These are phyloP conservation scores for Corythornis madagascariensis DNA, from an alignment of 2,113 vertebrate species.

Conservation along the genomic window DNA sequence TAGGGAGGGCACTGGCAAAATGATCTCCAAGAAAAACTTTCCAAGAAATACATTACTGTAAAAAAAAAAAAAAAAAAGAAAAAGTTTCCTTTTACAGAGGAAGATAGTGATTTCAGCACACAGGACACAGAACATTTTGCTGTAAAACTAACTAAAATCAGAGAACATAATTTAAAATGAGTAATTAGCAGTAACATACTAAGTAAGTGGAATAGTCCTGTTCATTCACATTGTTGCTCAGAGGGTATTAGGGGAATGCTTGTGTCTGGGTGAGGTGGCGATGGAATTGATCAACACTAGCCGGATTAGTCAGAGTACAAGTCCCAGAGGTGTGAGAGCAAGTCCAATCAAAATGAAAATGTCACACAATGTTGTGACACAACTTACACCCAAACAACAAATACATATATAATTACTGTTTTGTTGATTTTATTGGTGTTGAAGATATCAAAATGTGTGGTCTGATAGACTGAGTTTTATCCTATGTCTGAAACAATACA, in stretches of 20 bases:
- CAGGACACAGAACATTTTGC: background rate
- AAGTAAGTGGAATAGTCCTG: background rate
- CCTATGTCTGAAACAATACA: background rate
- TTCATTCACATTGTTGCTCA: background rate
- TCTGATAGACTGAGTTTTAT: rapidly evolving
- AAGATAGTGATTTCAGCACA: background rate
- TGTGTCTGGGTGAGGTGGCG: rapidly evolving
- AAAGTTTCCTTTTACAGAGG: background rate
- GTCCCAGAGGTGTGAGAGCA: background rate
- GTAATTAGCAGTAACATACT: background rate
- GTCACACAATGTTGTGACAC: background rate
- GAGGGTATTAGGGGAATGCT: background rate
- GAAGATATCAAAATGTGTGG: background rate
- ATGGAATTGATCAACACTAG: background rate
- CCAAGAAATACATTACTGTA: no score
- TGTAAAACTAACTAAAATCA: background rate
- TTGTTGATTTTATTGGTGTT: background rate
- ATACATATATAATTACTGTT: background rate
- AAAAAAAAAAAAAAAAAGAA: no score
- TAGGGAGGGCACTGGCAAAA: background rate
- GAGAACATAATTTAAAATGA: background rate
- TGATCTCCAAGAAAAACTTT: background rate
- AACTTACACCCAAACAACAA: background rate
- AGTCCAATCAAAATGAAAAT: background rate
- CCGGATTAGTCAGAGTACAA: background rate